Evolutionary conservation across 2,888 invertebrate genomes (phyloP), one percentile per base, ranked within the genome.

Genomic region (Calliopum simillimum): DNA sequence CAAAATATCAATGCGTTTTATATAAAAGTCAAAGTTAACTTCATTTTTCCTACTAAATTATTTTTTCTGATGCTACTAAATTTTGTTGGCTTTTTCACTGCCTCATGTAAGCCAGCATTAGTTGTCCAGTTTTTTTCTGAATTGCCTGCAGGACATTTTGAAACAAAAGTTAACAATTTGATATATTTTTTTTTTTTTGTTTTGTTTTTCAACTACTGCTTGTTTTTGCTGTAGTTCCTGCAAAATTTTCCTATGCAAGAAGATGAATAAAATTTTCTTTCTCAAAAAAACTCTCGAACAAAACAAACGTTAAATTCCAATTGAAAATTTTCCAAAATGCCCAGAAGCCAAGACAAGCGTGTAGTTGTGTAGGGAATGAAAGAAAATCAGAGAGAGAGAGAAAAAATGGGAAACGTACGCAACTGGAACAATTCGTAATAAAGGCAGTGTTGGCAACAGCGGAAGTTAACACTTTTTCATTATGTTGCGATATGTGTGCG

Each of bases 161-260:
- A 19, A 64, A 53, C 51, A 64, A 64, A 64, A 64, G 53, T 64
- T 64, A 21, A 16, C 51, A 19, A 33, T 43, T 53, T 51, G 53
- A 64, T 43, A 51, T 64, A 47, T 33, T 33, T 64, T 64, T 64
- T 23, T 14, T 8, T 13, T 33, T 51, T n/a, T n/a, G n/a, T n/a
- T n/a, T n/a, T n/a, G n/a, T n/a, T n/a, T n/a, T n/a, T n/a, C n/a
- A n/a, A n/a, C 58, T 41, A 41, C 16, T 33, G n/a, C 43, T 19
- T 19, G 19, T 13, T 33, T 63, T 23, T 53, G 51, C 21, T 19
- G 14, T 61, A 21, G 44, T 61, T 2, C 16, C n/a, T n/a, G n/a
- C n/a, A n/a, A 4, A 41, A 13, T n/a, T 41, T 58, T 33, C 33
- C 41, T n/a, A 33, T 41, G 16, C 41, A 49, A 63, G 46, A 63